These are phyloP conservation scores for Lycia hirtaria DNA, from an alignment of 2,888 invertebrate species.

Conservation along the genomic window DNA sequence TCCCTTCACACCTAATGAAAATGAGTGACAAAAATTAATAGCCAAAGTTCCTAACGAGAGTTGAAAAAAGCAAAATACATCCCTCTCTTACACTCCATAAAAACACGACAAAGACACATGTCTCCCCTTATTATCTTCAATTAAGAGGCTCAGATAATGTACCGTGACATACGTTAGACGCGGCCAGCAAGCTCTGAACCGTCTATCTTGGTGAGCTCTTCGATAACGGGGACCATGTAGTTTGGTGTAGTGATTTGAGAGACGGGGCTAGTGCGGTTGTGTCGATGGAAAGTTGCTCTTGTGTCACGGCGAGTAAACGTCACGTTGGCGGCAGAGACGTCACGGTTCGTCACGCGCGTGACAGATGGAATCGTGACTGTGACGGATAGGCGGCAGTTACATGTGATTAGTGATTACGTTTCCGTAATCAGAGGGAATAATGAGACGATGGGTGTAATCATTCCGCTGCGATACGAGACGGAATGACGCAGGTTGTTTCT, in stretches of 20 bases:
- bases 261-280: constrained; percentile 47
- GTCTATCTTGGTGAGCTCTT: constrained; percentile 19
- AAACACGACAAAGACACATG: constrained; percentile 84
- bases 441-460: constrained; percentile 57
- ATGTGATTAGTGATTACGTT: constrained; percentile 77
- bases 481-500: constrained; percentile 33
- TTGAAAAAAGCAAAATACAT: constrained; percentile 73
- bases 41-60: constrained; percentile 66
- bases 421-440: constrained; percentile 73
- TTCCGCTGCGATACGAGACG: constrained; percentile 29
- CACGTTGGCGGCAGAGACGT: constrained; percentile 29
- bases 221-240: constrained; percentile 49
- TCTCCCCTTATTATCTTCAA: constrained; percentile 84
- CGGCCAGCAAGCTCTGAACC: constrained; percentile 61
- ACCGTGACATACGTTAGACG: constrained; percentile 72
- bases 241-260: constrained; percentile 56
- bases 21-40: constrained; percentile 71
- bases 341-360: constrained; percentile 57
- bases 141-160: constrained; percentile 82
- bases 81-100: constrained; percentile 78
- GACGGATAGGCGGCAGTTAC: constrained; percentile 71
- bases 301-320: constrained; percentile 27
- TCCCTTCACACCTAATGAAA: constrained; percentile 48
- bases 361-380: constrained; percentile 71
- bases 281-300: constrained; percentile 47